Conservation (phyloP, 2,113 vertebrate species). For the Ageneiosus marmoratus region DNA sequence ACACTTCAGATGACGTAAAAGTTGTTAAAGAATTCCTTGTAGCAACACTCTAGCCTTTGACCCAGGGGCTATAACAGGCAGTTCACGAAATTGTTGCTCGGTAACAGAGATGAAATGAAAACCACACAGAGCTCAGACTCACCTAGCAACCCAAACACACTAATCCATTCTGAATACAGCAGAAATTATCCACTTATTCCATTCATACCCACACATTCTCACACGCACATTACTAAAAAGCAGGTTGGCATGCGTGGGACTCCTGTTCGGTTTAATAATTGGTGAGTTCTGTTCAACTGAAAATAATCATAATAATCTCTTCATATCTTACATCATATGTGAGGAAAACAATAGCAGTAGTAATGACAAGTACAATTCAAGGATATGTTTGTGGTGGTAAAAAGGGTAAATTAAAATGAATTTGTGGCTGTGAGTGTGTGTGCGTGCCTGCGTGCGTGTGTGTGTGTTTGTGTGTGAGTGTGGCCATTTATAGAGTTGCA, state of each 20-base stretch:
- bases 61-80: neutral
- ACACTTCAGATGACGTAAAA: conserved; percentile 15
- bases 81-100: conserved; percentile 11
- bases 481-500: neutral
- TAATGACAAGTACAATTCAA: neutral
- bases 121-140: conserved; percentile 8
- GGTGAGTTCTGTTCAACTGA: neutral
- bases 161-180: conserved; percentile 36
- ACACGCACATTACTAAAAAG: conserved; percentile 18
- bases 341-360: neutral
- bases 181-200: conserved; percentile 27
- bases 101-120: conserved; percentile 23
- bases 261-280: neutral
- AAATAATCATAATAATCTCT: neutral
- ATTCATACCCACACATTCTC: conserved; percentile 3
- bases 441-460: neutral
- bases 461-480: neutral
- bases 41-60: conserved; percentile 18
- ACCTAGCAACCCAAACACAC: conserved; percentile 14
- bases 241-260: neutral
- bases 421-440: neutral
- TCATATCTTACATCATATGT: neutral
- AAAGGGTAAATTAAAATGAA: neutral
- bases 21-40: conserved; percentile 35
- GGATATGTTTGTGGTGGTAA: neutral